These are phyloP conservation scores for Climacteris rufus DNA, from an alignment of 2,113 vertebrate genomes.

Conservation along the genomic window DNA sequence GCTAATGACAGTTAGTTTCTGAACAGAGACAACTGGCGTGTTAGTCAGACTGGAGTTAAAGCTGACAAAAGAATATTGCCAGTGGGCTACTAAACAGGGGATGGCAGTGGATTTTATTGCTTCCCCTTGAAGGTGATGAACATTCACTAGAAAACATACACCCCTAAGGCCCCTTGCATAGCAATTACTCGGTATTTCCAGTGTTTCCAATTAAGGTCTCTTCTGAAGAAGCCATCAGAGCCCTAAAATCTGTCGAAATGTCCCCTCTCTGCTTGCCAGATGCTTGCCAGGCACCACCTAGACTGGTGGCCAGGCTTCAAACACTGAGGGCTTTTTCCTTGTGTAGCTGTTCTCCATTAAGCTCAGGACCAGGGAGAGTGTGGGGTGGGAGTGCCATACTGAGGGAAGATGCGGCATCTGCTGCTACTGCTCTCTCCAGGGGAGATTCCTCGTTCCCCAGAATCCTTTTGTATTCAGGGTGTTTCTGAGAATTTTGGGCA, in stretches of 20 bases:
- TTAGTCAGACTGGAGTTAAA: background rate
- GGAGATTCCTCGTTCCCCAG: background rate
- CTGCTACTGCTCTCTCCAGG: background rate
- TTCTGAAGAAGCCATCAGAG: background rate
- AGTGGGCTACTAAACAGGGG: background rate
- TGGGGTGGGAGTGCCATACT: background rate
- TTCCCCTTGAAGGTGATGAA: background rate
- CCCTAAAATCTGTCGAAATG: background rate
- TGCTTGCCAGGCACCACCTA: background rate
- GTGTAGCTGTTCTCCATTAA: background rate
- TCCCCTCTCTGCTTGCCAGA: background rate
- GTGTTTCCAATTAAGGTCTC: background rate
- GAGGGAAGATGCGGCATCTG: background rate
- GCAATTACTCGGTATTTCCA: background rate
- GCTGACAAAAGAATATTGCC: background rate
- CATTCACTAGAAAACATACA: background rate
- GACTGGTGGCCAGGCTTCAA: background rate
- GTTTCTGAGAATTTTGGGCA: background rate
- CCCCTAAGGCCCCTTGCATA: background rate
- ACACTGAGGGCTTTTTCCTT: background rate
- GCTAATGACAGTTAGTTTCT: background rate
- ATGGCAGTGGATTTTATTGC: background rate
- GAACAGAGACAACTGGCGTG: background rate
- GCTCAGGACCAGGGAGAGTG: accelerated
- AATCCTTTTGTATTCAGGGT: background rate